A percentile compares a stretch with the other conserved stretches of the same genome.
Evolutionary conservation across 2,888 invertebrate genomes (phyloP).

Genomic region (Chaetoderma sp.): DNA sequence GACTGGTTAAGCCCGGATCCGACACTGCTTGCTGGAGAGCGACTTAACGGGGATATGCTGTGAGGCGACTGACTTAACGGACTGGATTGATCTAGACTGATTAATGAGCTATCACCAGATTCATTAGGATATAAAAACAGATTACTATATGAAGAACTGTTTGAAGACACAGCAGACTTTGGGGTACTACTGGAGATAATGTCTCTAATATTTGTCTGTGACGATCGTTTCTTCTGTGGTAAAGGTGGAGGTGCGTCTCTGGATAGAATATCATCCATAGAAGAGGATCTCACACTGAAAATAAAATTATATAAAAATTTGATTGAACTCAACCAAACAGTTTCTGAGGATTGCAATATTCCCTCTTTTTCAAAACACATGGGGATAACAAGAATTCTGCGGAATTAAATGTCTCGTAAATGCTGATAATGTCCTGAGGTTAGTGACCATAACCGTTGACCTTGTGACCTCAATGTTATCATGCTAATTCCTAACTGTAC

Average conservation of each 20-base stretch:
- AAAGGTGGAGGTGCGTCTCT: slow-evolving; percentile 45
- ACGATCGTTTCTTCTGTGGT: slow-evolving; percentile 50
- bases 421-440: too few relatives aligned
- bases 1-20: slow-evolving; percentile 91
- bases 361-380: neutral
- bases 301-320: too few relatives aligned
- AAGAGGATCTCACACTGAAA: neutral
- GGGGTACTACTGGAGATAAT: slow-evolving; percentile 39
- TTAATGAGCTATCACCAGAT: slow-evolving; percentile 27
- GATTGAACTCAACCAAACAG: neutral
- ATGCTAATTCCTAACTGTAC: too few relatives aligned
- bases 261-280: neutral
- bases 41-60: slow-evolving; percentile 48
- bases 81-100: slow-evolving; percentile 22
- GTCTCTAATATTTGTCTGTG: slow-evolving; percentile 45
- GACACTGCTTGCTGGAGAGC: slow-evolving; percentile 80
- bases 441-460: too few relatives aligned
- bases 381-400: too few relatives aligned
- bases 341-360: neutral
- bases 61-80: slow-evolving; percentile 32
- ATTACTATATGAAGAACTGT: slow-evolving; percentile 34
- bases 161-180: slow-evolving; percentile 38
- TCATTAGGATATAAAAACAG: slow-evolving; percentile 30
- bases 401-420: too few relatives aligned
- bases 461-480: too few relatives aligned